Evolutionary conservation across 2,888 invertebrate genomes (phyloP), one percentile per base, ranked within the genome.

Genomic region (Synergus itoensis): DNA sequence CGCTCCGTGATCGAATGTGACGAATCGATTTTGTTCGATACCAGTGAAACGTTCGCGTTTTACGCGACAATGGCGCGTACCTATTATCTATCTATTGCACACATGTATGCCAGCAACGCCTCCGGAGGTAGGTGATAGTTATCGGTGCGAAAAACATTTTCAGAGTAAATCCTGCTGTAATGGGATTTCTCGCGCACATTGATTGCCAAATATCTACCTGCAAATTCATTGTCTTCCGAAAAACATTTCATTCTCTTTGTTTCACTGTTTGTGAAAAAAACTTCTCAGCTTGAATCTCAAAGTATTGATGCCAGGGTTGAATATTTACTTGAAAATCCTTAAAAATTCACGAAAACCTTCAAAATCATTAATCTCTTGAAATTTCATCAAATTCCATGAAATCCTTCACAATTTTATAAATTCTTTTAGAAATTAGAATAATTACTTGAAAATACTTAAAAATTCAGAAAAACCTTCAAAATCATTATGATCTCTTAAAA

Each of bases 1-100:
- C 73, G 73, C 48, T 73, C n/a, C 53, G 7, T 73, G 69, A 69
- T 69, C 69, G n/a, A 69, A 69, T 73, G 48, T 73, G 73, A 53
- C 53, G 73, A 73, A 73, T 73, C 73, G 73, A 73, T 73, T 73
- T 48, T 8, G 36, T 73, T 73, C 36, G 21, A 73, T 73, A 73
- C 28, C 73, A 73, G 53, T 40, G 73, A 53, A 53, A 73, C 36
- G 53, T 53, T 73, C 12, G 28, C 53, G 36, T 48, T 73, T 73
- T 53, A 73, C 53, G 48, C 36, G 53, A 73, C 73, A 73, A 73
- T 73, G 53, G 73, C 73, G n/a, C 48, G 48, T 40, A 73, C 48
- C 48, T 36, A 73, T 69, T 73, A 36, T 45, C 48, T 53, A 36
- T 69, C 69, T 36, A 69, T 28, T 73, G 36, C 36, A 53, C 69